Evolutionary conservation across 2,797 vertebrate species (phyloP), one percentile per base, ranked within the genome.

Genomic region (Channallabes apus): DNA sequence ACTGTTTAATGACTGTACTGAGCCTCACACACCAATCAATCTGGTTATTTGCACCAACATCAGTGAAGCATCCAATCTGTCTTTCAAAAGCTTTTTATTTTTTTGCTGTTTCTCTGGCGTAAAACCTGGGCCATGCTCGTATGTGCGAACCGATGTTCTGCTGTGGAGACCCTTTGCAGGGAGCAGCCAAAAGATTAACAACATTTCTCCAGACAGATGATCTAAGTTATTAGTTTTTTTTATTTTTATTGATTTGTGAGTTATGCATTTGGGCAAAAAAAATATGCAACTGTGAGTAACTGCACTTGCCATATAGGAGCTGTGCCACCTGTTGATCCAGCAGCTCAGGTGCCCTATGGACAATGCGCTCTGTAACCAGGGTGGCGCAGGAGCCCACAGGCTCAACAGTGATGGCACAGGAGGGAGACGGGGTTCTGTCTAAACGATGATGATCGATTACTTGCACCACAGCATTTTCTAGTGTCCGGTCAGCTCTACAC

Each of bases 371-470:
- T 0, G 96, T 92, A 86, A 99, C 95, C 91, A 99, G 90, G 0
- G 98, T 98, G 64, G 96, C 86, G 0, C 98, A 99, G 79, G 98
- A 99, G 17, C 97, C 98, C 89, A 99, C 97, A 0, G 65, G 93
- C 90, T 97, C 97, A 7, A 93, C 89, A 0, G 95, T 96, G 68
- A 98, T 89, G 0, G 1, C 87, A 89, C 96, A 98, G 62, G 90
- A 82, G 0, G 93, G 80, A 0, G 90, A 91, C 0, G 90, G 80
- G 0, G 88, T 88, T 76, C 95, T 93, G 80, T 99, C 97, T 54
- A 95, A 83, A 0, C 88, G 92, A 65, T 94, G 96, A 88, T 99
- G 98, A 87, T 99, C 98, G 0, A 99, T 91, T 17, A 98, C 96
- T 89, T 98, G 96, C 46, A 95, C 93, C 6, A 99, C 96, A 0